Evolutionary conservation across 2,888 invertebrate species (phyloP).

Genomic region (Nomada fabriciana): DNA sequence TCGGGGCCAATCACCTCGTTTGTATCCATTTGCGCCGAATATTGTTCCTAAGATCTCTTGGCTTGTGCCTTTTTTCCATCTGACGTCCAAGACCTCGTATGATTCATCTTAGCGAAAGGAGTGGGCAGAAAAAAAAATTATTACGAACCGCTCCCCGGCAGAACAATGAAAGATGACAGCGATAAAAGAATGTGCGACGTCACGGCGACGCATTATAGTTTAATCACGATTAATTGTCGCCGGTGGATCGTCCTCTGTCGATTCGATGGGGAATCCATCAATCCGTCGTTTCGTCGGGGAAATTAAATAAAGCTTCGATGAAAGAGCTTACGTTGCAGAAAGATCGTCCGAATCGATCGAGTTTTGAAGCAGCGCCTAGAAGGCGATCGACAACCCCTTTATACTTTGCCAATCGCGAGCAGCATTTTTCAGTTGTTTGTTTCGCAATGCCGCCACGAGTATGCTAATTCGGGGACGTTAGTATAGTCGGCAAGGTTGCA

Average conservation of each 20-base stretch:
- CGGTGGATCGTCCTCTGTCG: constrained; percentile 19
- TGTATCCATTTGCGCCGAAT: constrained; percentile 81
- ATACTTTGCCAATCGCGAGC: not conserved
- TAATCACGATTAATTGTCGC: constrained; percentile 68
- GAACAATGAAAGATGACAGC: constrained; percentile 62
- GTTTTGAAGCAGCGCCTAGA: too few relatives aligned
- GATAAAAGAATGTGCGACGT: constrained; percentile 61
- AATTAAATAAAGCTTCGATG: constrained; percentile 16
- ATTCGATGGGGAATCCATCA: constrained; percentile 25
- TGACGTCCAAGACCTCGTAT: constrained; percentile 28
- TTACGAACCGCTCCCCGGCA: constrained; percentile 25
- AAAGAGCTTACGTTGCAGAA: not conserved
- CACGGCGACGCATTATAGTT: constrained; percentile 56
- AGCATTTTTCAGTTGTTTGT: constrained; percentile 66
- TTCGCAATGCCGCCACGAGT: constrained; percentile 62
- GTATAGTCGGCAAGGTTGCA: constrained; percentile 58
- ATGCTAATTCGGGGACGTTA: constrained; percentile 71
- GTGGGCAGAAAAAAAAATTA: constrained; percentile 35
- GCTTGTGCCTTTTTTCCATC: constrained; percentile 50
- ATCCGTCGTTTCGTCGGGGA: constrained; percentile 24
- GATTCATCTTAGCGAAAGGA: constrained; percentile 69
- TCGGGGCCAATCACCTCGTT: constrained; percentile 79
- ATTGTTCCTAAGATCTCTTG: constrained; percentile 73
- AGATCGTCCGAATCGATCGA: constrained; percentile 2
- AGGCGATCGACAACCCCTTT: not conserved